Conservation (phyloP, 2,888 invertebrate genomes). For the Pyrgus malvae region DNA sequence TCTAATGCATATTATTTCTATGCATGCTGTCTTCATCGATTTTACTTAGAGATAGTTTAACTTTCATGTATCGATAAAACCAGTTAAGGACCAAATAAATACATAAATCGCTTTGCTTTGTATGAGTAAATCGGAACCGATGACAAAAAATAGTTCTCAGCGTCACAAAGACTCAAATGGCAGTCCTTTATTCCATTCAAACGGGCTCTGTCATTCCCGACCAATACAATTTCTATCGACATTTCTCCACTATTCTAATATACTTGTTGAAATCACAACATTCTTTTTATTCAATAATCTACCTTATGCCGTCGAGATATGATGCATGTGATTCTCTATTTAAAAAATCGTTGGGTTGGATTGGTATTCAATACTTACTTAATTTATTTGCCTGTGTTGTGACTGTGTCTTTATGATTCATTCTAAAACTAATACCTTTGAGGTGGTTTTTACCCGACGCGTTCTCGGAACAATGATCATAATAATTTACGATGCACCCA, state of each 20-base stretch:
- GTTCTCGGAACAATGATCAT: slow-evolving; percentile 5
- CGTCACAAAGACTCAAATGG: slow-evolving; percentile 6
- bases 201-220: slow-evolving; percentile 4
- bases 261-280: slow-evolving; percentile 3
- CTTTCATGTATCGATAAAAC: background rate
- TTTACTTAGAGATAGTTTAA: too few relatives aligned
- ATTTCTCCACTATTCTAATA: background rate
- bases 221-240: slow-evolving; percentile 7
- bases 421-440: slow-evolving; percentile 10
- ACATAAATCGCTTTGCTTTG: background rate
- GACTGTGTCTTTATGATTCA: slow-evolving; percentile 7
- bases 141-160: slow-evolving; percentile 5
- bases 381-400: background rate
- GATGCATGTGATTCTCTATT: background rate
- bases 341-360: background rate
- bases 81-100: background rate
- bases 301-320: background rate
- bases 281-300: background rate
- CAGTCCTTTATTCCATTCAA: slow-evolving; percentile 6
- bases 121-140: background rate
- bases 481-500: slow-evolving; percentile 18
- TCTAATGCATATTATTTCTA: too few relatives aligned
- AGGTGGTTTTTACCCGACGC: slow-evolving; percentile 3
- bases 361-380: too few relatives aligned
- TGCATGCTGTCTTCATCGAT: too few relatives aligned